phyloP scores from a whole-genome alignment of 2,113 vertebrate species.

The Lichenostomus cassidix region DNA sequence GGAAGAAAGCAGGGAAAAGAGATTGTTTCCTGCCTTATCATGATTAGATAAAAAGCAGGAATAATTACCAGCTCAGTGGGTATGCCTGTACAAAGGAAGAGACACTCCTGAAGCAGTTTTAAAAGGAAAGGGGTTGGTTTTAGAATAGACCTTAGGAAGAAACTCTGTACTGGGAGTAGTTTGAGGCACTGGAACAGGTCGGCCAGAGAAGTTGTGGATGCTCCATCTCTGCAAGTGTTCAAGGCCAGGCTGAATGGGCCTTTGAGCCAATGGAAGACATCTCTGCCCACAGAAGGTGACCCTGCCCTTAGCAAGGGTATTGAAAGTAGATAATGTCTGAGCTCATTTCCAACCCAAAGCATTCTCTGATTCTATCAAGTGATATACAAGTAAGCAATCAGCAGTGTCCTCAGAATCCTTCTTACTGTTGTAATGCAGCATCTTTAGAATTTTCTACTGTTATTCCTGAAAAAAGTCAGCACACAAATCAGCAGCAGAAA shows the following conservation, averaged over 20 bases:
- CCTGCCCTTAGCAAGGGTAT: background rate
- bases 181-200: background rate
- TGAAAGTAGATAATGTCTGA: background rate
- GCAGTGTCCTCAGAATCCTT: background rate
- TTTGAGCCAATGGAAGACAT: background rate
- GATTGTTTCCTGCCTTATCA: slow-evolving; percentile 41
- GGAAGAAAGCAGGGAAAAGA: background rate
- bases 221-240: background rate
- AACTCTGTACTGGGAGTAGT: background rate
- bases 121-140: background rate
- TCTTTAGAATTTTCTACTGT: background rate
- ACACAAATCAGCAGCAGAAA: background rate
- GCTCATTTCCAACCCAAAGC: background rate
- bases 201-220: background rate
- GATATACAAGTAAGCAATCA: background rate
- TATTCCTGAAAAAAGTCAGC: background rate
- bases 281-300: background rate
- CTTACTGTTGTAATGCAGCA: background rate
- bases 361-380: background rate
- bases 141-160: background rate
- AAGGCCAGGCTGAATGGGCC: background rate
- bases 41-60: slow-evolving; percentile 66
- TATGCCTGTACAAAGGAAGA: slow-evolving; percentile 53
- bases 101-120: slow-evolving; percentile 40
- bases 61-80: slow-evolving; percentile 66